Conservation (phyloP, 2,113 vertebrate genomes). For the Pagrus major region DNA sequence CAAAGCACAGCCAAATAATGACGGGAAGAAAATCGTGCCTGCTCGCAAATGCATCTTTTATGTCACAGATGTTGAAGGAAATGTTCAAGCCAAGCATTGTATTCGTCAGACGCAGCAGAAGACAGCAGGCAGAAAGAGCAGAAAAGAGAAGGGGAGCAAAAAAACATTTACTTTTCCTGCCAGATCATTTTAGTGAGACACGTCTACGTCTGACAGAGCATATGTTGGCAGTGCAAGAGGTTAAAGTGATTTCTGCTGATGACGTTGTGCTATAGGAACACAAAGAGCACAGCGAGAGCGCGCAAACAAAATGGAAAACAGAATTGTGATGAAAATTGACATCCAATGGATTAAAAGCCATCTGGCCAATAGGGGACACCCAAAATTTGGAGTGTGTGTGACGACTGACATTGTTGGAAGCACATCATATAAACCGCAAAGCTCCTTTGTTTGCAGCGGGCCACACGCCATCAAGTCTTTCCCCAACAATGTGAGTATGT, state of each 20-base stretch:
- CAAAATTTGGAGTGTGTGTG: background rate
- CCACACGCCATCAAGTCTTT: constrained; percentile 13
- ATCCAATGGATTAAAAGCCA: constrained; percentile 28
- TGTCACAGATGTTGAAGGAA: constrained; percentile 17
- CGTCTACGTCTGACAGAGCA: constrained; percentile 47
- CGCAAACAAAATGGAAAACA: constrained; percentile 31
- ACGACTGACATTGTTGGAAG: constrained; percentile 26
- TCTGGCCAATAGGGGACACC: constrained; percentile 26
- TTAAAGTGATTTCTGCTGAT: constrained; percentile 41
- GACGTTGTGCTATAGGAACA: constrained; percentile 21
- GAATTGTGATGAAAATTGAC: constrained; percentile 30
- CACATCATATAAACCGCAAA: constrained; percentile 25
- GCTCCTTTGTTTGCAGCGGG: constrained; percentile 7
- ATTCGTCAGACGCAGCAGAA: constrained; percentile 10
- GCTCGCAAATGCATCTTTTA: constrained; percentile 17
- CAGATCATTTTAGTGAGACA: constrained; percentile 57
- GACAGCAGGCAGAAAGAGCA: constrained; percentile 26
- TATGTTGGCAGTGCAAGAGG: constrained; percentile 47
- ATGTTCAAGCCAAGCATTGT: constrained; percentile 21
- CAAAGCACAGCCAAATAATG: background rate
- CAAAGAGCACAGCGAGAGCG: constrained; percentile 10
- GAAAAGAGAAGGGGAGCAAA: constrained; percentile 12
- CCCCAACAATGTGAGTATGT: constrained; percentile 2
- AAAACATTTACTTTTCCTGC: background rate
- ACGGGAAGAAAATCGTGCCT: background rate